A percentile compares a stretch with the other conserved stretches of the same genome.
Evolutionary conservation across 2,113 vertebrate genomes (phyloP).

Genomic region (Terrapene triunguis): DNA sequence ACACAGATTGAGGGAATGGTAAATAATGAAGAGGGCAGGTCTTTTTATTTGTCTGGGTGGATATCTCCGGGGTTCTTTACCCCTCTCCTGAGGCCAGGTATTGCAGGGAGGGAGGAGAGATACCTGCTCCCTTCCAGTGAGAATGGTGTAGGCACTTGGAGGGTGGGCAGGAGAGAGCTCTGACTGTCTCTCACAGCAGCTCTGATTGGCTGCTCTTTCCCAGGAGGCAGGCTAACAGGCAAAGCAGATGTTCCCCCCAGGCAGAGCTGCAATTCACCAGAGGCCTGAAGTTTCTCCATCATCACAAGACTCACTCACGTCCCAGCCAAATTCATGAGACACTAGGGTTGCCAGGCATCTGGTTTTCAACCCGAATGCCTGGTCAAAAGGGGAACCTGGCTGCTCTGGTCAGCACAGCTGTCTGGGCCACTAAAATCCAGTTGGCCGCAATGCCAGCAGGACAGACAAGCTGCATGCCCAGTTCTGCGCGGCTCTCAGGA

Average conservation of each 20-base stretch:
- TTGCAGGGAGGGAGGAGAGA: not conserved
- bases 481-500: too few species aligned
- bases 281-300: not conserved
- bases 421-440: too few species aligned
- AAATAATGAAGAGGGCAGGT: not conserved
- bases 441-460: too few species aligned
- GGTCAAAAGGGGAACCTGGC: too few species aligned
- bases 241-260: not conserved
- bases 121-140: not conserved
- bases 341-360: too few species aligned
- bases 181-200: not conserved
- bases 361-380: too few species aligned
- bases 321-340: not conserved
- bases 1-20: not conserved
- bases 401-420: too few species aligned
- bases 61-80: not conserved
- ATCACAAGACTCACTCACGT: not conserved
- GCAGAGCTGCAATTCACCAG: not conserved
- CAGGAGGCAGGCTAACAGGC: not conserved
- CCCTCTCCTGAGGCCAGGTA: not conserved
- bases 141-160: not conserved
- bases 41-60: not conserved
- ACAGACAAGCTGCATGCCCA: too few species aligned
- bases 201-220: not conserved
- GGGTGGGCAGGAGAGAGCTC: not conserved